Conservation (phyloP, 2,113 vertebrate genomes). For the Reinhardtius hippoglossoides region DNA sequence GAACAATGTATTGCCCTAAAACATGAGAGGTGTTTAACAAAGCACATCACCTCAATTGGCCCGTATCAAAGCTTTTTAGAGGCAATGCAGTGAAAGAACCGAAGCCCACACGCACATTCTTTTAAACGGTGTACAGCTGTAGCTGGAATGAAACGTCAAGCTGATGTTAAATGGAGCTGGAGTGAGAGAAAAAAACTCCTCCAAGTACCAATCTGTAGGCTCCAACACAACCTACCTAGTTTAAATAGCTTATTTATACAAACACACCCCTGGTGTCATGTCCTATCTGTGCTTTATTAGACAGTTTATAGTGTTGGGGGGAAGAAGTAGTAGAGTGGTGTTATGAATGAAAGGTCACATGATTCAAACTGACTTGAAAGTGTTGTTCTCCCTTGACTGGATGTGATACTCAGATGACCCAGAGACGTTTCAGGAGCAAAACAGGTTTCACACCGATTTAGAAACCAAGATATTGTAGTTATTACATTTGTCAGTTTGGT, state of each 20-base stretch:
- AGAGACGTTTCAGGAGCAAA: not conserved
- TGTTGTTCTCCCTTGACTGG: not conserved
- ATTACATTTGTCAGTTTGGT: not conserved
- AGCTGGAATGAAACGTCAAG: not conserved
- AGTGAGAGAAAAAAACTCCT: not conserved
- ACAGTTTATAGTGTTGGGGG: not conserved
- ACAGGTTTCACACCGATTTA: not conserved
- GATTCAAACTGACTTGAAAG: not conserved
- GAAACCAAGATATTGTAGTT: not conserved
- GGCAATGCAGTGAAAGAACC: not conserved
- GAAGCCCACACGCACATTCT: not conserved
- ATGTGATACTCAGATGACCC: constrained; percentile 1
- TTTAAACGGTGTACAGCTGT: not conserved
- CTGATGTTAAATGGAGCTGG: not conserved
- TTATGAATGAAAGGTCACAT: not conserved
- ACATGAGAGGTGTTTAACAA: not conserved
- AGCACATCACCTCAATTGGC: too few relatives aligned
- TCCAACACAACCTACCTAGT: not conserved
- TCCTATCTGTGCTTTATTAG: constrained; percentile 1
- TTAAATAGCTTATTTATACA: not conserved
- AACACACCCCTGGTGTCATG: not conserved
- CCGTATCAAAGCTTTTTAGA: not conserved
- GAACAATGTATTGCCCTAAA: not conserved
- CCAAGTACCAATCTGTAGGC: not conserved
- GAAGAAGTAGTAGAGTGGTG: not conserved